Evolutionary conservation across 2,888 invertebrate genomes (phyloP).

Genomic region (Leptodirus hochenwartii): DNA sequence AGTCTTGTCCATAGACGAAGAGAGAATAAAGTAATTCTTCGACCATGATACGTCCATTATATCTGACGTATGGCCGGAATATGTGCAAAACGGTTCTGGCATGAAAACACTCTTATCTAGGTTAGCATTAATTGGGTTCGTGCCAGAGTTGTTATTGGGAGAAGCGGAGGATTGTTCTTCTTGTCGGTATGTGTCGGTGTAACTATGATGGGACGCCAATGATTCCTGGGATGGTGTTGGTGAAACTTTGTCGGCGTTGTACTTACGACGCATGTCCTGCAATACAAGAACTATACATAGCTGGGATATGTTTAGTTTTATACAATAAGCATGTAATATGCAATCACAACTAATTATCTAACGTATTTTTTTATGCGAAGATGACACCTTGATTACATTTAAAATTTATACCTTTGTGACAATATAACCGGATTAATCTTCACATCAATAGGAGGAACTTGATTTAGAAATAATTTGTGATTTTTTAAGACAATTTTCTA

Average conservation of each 20-base stretch:
- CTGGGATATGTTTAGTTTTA: too few relatives aligned
- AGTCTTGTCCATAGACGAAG: conserved; percentile 97
- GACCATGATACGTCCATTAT: conserved; percentile 96
- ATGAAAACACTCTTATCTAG: conserved; percentile 52
- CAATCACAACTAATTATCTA: too few relatives aligned
- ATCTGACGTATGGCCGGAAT: conserved; percentile 90
- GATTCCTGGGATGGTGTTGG: conserved; percentile 90
- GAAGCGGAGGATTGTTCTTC: conserved; percentile 31
- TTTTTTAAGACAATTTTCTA: too few relatives aligned
- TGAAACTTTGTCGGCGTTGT: conserved; percentile 78
- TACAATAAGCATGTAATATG: too few relatives aligned
- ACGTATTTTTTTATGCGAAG: too few relatives aligned
- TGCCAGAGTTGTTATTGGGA: not conserved
- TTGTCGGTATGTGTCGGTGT: conserved; percentile 40
- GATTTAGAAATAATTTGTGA: too few relatives aligned
- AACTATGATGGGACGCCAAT: conserved; percentile 58
- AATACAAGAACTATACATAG: conserved; percentile 10
- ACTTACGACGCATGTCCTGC: conserved; percentile 89
- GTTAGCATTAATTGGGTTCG: too few relatives aligned
- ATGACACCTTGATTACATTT: too few relatives aligned
- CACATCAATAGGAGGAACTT: too few relatives aligned
- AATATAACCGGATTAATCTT: too few relatives aligned
- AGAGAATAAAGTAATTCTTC: conserved; percentile 94
- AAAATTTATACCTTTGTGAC: too few relatives aligned
- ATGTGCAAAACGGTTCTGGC: conserved; percentile 80